These are phyloP conservation scores for Dendroctonus ponderosae DNA, from an alignment of 1,140 invertebrate genomes.

Conservation along the genomic window DNA sequence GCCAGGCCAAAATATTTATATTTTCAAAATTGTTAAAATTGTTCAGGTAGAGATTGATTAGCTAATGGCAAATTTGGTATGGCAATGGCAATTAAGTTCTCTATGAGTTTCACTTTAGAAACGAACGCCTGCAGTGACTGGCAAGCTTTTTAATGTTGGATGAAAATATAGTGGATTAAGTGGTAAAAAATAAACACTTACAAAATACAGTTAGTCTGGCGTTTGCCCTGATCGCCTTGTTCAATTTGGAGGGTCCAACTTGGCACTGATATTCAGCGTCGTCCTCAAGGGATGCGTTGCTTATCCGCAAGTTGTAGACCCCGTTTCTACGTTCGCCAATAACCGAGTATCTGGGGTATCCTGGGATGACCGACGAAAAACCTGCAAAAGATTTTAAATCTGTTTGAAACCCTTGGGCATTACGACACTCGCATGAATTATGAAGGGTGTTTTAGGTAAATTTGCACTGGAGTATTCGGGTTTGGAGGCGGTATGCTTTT, in stretches of 20 bases:
- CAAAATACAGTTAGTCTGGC: slow-evolving; percentile 82
- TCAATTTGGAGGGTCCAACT: slow-evolving; percentile 74
- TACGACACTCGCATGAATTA: slow-evolving; percentile 6
- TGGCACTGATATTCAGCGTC: slow-evolving; percentile 93
- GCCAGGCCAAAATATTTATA: too few species aligned
- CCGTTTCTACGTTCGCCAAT: slow-evolving; percentile 77
- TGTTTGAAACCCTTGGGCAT: slow-evolving; percentile 13
- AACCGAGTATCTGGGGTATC: slow-evolving; percentile 81
- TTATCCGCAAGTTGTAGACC: slow-evolving; percentile 82
- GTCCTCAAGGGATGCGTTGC: slow-evolving; percentile 80
- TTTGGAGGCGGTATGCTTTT: too few species aligned
- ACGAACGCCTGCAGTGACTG: too few species aligned
- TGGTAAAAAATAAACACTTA: slow-evolving; percentile 60
- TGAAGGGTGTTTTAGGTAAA: not conserved
- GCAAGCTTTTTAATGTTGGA: too few species aligned
- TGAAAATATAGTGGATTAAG: not conserved
- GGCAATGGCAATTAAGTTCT: too few species aligned
- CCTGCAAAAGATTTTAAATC: slow-evolving; percentile 57
- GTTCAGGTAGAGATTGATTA: too few species aligned
- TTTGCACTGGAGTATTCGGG: not conserved
- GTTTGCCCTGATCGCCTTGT: slow-evolving; percentile 80
- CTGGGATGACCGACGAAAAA: slow-evolving; percentile 77
- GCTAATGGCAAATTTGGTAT: too few species aligned
- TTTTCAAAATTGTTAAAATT: too few species aligned
- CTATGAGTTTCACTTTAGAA: too few species aligned